These are phyloP conservation scores for Dioctria rufipes DNA, from an alignment of 2,888 invertebrate species.

Conservation along the genomic window DNA sequence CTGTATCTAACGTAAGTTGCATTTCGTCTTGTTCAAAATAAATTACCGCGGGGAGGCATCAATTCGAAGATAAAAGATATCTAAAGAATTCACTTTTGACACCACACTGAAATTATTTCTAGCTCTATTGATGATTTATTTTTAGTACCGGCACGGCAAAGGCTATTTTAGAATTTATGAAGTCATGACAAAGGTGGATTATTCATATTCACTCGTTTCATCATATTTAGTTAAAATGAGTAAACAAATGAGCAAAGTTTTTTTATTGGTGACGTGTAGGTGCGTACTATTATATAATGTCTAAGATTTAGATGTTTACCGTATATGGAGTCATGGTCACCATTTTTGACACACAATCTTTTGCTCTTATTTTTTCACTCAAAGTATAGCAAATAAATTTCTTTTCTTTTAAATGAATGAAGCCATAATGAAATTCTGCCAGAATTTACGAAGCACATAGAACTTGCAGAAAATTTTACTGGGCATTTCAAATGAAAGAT, in stretches of 20 bases:
- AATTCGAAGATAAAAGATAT: not conserved
- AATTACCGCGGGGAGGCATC: too few species aligned
- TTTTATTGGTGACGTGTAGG: not conserved
- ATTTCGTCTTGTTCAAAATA: too few species aligned
- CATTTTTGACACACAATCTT: too few species aligned
- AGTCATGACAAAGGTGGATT: slow-evolving; percentile 19
- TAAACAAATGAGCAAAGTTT: slow-evolving; percentile 31
- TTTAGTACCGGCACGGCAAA: slow-evolving; percentile 28
- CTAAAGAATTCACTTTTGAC: slow-evolving; percentile 11
- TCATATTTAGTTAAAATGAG: slow-evolving; percentile 32
- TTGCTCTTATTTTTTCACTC: too few species aligned
- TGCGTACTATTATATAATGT: not conserved
- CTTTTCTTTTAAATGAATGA: too few species aligned
- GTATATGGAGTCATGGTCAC: not conserved
- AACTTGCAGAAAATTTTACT: too few species aligned
- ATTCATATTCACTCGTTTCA: slow-evolving; percentile 1
- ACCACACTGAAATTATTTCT: slow-evolving; percentile 17
- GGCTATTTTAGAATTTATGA: slow-evolving; percentile 37
- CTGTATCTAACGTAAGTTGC: too few species aligned
- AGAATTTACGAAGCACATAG: too few species aligned
- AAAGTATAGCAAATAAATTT: too few species aligned
- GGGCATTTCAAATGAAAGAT: too few species aligned
- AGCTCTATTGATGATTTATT: slow-evolving; percentile 35
- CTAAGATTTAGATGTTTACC: slow-evolving; percentile 6
- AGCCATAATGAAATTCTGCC: too few species aligned